These are phyloP conservation scores for Drosophila micromelanica DNA, from an alignment of 1,140 invertebrate genomes.

Conservation along the genomic window DNA sequence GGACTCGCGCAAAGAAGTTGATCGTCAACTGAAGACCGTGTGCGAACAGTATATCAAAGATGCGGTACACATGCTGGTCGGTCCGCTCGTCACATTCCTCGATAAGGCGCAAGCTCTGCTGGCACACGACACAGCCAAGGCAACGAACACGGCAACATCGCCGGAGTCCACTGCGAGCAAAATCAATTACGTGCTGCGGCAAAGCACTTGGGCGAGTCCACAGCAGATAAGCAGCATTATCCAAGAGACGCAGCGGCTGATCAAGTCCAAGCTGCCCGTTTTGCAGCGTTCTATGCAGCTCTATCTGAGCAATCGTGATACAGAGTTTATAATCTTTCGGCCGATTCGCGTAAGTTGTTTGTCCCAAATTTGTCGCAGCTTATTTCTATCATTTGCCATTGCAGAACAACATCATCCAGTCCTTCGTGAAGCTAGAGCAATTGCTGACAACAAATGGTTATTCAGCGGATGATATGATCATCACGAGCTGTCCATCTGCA, in stretches of 20 bases:
- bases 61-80: conserved; percentile 90
- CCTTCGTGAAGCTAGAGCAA: conserved; percentile 93
- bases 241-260: conserved; percentile 88
- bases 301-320: conserved; percentile 98
- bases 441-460: conserved; percentile 90
- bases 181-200: conserved; percentile 70
- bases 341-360: conserved; percentile 91
- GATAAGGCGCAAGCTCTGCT: conserved; percentile 88
- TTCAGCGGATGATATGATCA: conserved; percentile 90
- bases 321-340: conserved; percentile 97
- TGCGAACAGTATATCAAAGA: conserved; percentile 96
- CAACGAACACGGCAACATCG: neutral
- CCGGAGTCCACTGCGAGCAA: conserved; percentile 39
- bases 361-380: neutral
- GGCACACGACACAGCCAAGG: conserved; percentile 20
- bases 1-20: conserved; percentile 97
- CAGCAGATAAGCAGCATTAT: conserved; percentile 87
- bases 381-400: conserved; percentile 63
- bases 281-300: conserved; percentile 96
- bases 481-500: conserved; percentile 94
- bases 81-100: conserved; percentile 89
- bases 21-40: conserved; percentile 94
- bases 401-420: conserved; percentile 94
- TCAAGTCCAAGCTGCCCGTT: conserved; percentile 91
- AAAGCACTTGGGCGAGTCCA: conserved; percentile 85